Percentiles rank a stretch among this genome's conserved stretches.
Evolutionary conservation across 1,140 invertebrate species (phyloP).

Genomic region (Eulimnadia texana): DNA sequence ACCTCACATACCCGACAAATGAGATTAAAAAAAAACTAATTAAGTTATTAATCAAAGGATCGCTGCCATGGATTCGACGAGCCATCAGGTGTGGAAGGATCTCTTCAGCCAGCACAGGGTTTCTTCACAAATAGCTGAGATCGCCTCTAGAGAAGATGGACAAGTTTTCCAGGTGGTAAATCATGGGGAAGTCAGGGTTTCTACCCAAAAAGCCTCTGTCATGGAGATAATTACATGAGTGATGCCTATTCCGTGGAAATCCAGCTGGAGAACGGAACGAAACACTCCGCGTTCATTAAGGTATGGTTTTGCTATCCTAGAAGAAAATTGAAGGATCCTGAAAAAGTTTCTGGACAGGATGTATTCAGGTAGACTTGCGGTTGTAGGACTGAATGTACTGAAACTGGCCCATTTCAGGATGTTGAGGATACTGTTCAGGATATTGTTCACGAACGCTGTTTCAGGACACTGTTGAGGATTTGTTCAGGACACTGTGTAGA

Average conservation of each 20-base stretch:
- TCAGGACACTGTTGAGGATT: no score
- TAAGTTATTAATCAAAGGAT: no score
- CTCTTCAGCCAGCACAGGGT: not conserved
- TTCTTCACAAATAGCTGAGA: not conserved
- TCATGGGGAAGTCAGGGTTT: not conserved
- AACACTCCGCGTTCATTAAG: not conserved
- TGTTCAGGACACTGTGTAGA: no score
- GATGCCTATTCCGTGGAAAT: slow-evolving; percentile 8
- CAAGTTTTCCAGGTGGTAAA: not conserved
- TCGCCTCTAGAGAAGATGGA: not conserved
- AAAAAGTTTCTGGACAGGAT: no score
- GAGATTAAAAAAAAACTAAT: no score
- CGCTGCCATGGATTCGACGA: not conserved
- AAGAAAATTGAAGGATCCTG: no score
- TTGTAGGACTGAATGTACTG: no score
- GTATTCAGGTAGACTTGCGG: no score
- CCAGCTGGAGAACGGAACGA: not conserved
- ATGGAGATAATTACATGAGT: slow-evolving; percentile 16
- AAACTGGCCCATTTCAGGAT: no score
- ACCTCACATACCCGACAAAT: no score
- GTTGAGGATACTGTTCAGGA: no score
- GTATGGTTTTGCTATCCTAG: not conserved
- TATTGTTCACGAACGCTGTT: no score
- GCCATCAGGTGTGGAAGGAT: not conserved
- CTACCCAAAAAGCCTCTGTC: not conserved